Base-by-base conservation (phyloP, 1,140 invertebrate genomes). In the Diachasmimorpha longicaudata region DNA sequence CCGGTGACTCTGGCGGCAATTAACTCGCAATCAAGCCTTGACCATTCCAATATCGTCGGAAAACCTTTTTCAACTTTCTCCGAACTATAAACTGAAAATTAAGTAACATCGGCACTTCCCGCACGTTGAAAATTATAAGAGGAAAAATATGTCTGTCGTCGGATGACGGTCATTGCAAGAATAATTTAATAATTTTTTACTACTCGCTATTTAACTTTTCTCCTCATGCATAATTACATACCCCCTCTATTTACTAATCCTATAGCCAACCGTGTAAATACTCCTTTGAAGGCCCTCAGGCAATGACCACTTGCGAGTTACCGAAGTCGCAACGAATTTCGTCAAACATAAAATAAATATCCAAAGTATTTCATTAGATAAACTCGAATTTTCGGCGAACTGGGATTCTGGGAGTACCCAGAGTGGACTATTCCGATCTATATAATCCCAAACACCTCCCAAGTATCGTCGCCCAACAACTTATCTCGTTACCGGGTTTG, bases 401-500 rank as follows among this genome's bases (percentile, higher is more conserved):
- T 52, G 48, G n/a, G 48, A 9, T n/a, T n/a, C 6, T n/a, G 48
- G 44, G 10, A 52, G 48, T 52, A 19, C 48, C 6, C 2, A 9
- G 14, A 52, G 9, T n/a, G 9, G 44, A 36, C 14, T 55, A 70
- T 25, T 55, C 16, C 48, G 58, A 70, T 52, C 63, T 16, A 31
- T 68, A 70, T 21, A 70, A 44, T 16, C 39, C 31, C 44, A 70
- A 75, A 70, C 21, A 21, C 74, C 23, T 9, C 68, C 58, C 58
- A 23, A 63, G 58, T 63, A 63, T 63, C 58, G 58, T 63, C n/a
- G 9, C 19, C 58, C 9, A 25, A 37, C 44, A 75, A 75, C 67
- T 75, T 75, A 70, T 70, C 68, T 75, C 74, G 68, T 75, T 75
- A 75, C 74, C 70, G 46, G 21, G 14, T 19, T 52, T 46, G 21